A percentile compares a stretch with the other conserved stretches of the same genome.
Evolutionary conservation across 1,140 invertebrate genomes (phyloP).

Genomic region (Drosophila equinoxialis): DNA sequence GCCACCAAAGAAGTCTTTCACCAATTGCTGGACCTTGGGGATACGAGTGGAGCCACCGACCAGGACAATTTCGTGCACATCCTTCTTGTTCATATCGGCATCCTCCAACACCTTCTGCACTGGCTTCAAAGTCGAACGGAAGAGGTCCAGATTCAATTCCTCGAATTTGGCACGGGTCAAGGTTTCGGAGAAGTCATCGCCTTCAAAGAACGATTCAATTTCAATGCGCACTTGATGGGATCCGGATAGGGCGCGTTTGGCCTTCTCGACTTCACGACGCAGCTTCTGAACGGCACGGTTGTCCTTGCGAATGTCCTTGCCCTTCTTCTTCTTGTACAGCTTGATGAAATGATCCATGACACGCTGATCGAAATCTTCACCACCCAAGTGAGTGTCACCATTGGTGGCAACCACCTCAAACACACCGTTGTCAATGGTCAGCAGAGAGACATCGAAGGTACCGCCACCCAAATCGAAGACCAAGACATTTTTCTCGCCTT

Average conservation of each 20-base stretch:
- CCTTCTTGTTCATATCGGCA: conserved; percentile 99
- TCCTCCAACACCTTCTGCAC: conserved; percentile 99
- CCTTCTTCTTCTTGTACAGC: conserved; percentile 99
- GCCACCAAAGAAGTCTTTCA: conserved; percentile 99
- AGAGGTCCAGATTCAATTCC: conserved; percentile 99
- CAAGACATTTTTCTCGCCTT: conserved; percentile 99
- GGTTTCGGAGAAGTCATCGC: conserved; percentile 99
- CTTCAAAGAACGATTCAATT: conserved; percentile 99
- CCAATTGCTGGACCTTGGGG: conserved; percentile 98
- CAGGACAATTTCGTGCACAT: conserved; percentile 99
- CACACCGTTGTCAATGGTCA: conserved; percentile 99
- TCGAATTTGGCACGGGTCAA: conserved; percentile 99
- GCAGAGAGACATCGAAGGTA: conserved; percentile 99
- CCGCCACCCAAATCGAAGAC: conserved; percentile 99
- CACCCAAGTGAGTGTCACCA: conserved; percentile 99
- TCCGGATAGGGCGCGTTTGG: conserved; percentile 97
- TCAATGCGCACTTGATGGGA: conserved; percentile 99
- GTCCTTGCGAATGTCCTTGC: conserved; percentile 98
- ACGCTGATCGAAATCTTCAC: conserved; percentile 99
- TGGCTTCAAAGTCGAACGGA: conserved; percentile 98
- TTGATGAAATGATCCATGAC: conserved; percentile 99
- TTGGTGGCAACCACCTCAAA: conserved; percentile 97
- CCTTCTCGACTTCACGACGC: conserved; percentile 98
- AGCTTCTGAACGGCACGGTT: conserved; percentile 98
- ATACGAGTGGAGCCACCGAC: conserved; percentile 99